Evolutionary conservation across 2,797 vertebrate species (phyloP).

Genomic region (Echiichthys vipera): DNA sequence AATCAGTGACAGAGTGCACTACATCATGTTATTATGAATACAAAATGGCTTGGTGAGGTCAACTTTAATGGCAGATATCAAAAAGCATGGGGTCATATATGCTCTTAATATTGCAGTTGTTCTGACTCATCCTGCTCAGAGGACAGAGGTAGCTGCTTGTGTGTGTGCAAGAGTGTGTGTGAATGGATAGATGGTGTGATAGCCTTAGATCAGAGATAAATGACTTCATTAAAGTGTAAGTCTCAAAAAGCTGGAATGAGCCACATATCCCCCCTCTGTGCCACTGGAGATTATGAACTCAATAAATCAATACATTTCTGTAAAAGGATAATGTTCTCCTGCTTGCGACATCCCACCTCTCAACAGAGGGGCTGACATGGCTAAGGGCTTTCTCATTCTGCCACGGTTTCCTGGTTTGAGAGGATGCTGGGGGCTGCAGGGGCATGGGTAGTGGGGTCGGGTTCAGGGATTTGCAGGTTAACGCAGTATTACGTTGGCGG

Average conservation of each 20-base stretch:
- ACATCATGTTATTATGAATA: conserved; percentile 5
- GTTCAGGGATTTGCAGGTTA: neutral
- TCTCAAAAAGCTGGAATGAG: conserved; percentile 79
- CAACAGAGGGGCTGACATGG: conserved; percentile 39
- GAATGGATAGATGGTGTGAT: conserved; percentile 54
- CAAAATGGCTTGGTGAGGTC: conserved; percentile 2
- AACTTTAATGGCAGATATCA: conserved; percentile 21
- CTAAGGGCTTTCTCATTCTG: conserved; percentile 41
- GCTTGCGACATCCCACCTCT: conserved; percentile 55
- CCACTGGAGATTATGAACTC: conserved; percentile 82
- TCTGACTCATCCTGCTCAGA: conserved; percentile 46
- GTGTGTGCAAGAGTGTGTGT: conserved; percentile 15
- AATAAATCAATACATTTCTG: conserved; percentile 83
- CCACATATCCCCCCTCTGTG: conserved; percentile 67
- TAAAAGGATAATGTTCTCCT: conserved; percentile 66
- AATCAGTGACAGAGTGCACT: neutral
- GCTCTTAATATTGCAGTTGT: conserved; percentile 20
- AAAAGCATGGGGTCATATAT: conserved; percentile 17
- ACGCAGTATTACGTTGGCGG: neutral
- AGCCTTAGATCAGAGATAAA: conserved; percentile 85
- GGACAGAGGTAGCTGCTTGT: conserved; percentile 22
- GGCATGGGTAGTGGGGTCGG: neutral
- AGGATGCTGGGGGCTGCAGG: neutral
- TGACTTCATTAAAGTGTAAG: conserved; percentile 84
- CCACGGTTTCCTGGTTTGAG: conserved; percentile 32